Evolutionary conservation across 1,140 invertebrate genomes (phyloP), one percentile per base, ranked within the genome.

Genomic region (Monochamus saltuarius): DNA sequence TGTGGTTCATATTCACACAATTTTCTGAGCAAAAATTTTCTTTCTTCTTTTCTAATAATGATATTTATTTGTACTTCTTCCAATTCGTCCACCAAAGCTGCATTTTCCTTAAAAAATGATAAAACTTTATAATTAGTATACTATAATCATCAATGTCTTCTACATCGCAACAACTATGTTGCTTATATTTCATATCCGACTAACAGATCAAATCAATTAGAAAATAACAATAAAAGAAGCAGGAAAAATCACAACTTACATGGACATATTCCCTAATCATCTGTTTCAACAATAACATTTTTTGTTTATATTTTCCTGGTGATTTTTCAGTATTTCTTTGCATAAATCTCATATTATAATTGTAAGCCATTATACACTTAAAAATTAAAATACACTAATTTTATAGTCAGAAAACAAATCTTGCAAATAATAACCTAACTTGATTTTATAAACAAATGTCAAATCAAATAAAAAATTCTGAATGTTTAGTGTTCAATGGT

Each of bases 81-180:
- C 38, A 91, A 85, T 82, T 91, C 88, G 82, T 92, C 89, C 76
- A 89, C 91, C 8, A 91, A 67, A 13, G 89, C 87, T 62, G 89
- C 87, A 84, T 91, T 91, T 79, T 90, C 85, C 89, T 91, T 29
- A 29, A 29, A 14, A 77, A 64, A 37, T 7, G 51, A 59, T 46
- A 17, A 46, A 16, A 16, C 4, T 4, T 14, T 46, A 17, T n/a
- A n/a, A n/a, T n/a, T n/a, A n/a, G n/a, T n/a, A n/a, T n/a, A n/a
- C n/a, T n/a, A n/a, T n/a, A n/a, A n/a, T n/a, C n/a, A n/a, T n/a
- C n/a, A n/a, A n/a, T n/a, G n/a, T n/a, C n/a, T n/a, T n/a, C n/a
- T n/a, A n/a, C n/a, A n/a, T n/a, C n/a, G n/a, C n/a, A n/a, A n/a
- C n/a, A n/a, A n/a, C n/a, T n/a, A n/a, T n/a, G n/a, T n/a, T n/a